Evolutionary conservation across 2,113 vertebrate genomes (phyloP), one percentile per base, ranked within the genome.

Genomic region (Rostratula benghalensis): DNA sequence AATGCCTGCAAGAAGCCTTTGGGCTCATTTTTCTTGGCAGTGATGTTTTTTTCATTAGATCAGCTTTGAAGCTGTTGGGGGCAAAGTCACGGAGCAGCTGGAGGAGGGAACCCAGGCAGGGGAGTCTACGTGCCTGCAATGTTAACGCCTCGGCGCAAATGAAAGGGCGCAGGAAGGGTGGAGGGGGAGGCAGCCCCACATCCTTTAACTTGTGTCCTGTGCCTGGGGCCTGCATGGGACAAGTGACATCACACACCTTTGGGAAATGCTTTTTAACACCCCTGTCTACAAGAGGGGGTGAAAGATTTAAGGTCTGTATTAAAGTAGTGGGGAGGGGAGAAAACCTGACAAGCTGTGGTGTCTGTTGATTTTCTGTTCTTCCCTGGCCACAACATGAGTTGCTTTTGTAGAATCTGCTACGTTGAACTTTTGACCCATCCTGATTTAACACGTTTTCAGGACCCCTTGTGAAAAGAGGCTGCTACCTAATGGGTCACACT

Each of bases 61-160:
- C 90, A 89, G 80, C 83, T 96, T 96, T 96, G 96, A 95, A 96
- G 83, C 88, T 90, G 77, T 87, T 96, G 88, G 83, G 80, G 88
- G 56, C 86, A 92, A 94, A 97, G 89, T 92, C 76, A 78, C 51
- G 75, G 88, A 94, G 94, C 92, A 94, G 86, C 94, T 94, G 90
- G 86, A 94, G 86, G 86, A 94, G 86, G 73, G 83, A 92, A 48
- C 19, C 48, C 50, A 86, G 92, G 68, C 83, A 79, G 90, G 21
- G 84, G 27, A 60, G 77, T 41, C 64, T 88, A 31, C 7, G 39
- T 94, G 95, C 25, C 1, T 17, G 83, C 91, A 84, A 90, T 95
- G 80, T 70, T 95, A 81, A 94, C 61, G 35, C 24, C 3, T n/a
- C 5, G 0, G 20, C 25, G 59, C 18, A 31, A 78, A 46, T 22